A percentile compares a stretch with the other conserved stretches of the same genome.
Conservation (phyloP, 2,797 vertebrate genomes). For the Manis javanica region DNA sequence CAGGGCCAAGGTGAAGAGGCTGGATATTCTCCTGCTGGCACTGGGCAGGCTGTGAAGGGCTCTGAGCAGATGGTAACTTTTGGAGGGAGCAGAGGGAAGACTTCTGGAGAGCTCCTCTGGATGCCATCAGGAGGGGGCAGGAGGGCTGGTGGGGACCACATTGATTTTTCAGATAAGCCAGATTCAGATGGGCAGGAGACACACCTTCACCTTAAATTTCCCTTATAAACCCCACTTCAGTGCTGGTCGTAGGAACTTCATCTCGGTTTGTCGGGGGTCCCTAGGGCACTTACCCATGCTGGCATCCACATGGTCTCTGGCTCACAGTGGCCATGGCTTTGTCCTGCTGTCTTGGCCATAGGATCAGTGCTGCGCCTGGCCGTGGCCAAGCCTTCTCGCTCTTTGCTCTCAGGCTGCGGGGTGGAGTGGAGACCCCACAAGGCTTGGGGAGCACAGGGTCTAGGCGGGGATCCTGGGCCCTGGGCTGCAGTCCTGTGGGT, state of each 20-base stretch:
- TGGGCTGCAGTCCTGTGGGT: not conserved
- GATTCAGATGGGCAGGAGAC: not conserved
- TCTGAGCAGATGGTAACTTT: not conserved
- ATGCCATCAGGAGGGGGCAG: not conserved
- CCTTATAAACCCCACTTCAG: too few species aligned
- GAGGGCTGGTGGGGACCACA: not conserved
- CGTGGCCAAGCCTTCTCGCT: not conserved
- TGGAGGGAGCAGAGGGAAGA: not conserved
- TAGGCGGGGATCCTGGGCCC: not conserved
- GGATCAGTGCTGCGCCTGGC: not conserved
- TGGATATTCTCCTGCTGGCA: not conserved
- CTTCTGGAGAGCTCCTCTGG: not conserved
- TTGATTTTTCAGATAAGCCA: not conserved
- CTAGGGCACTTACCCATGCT: not conserved
- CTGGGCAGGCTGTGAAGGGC: not conserved
- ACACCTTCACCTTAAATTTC: not conserved
- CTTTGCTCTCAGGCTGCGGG: not conserved
- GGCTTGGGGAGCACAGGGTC: not conserved
- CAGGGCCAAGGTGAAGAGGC: not conserved
- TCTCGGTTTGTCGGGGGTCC: not conserved
- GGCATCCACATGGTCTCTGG: not conserved
- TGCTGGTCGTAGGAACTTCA: not conserved
- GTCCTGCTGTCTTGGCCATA: not conserved
- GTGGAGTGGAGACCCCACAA: fast-evolving
- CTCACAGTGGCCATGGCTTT: not conserved